phyloP scores from a whole-genome alignment of 2,888 invertebrate species.

The Microchrysa polita region DNA sequence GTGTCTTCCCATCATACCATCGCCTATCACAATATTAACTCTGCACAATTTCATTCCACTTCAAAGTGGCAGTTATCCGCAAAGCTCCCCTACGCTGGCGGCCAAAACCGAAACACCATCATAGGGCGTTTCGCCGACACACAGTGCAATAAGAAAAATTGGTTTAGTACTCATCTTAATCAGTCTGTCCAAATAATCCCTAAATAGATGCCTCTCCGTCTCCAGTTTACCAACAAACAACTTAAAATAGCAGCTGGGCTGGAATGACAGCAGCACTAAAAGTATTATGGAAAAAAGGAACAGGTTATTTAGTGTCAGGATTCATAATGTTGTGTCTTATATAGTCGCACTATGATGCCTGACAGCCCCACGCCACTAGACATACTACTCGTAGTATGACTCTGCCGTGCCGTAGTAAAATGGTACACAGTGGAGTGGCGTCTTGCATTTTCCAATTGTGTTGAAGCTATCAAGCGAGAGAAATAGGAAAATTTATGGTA shows the following conservation, averaged over 20 bases:
- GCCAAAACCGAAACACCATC: constrained; percentile 12
- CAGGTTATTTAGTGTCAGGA: constrained; percentile 34
- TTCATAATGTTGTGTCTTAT: constrained; percentile 18
- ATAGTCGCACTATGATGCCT: constrained; percentile 2
- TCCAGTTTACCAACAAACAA: constrained; percentile 37
- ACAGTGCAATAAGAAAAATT: constrained; percentile 25
- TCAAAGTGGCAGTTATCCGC: not conserved
- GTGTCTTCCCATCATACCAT: too few relatives aligned
- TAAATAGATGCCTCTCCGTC: constrained; percentile 31
- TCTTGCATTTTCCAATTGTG: constrained; percentile 30
- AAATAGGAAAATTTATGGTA: constrained; percentile 26
- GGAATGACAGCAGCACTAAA: constrained; percentile 30
- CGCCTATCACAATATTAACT: too few relatives aligned
- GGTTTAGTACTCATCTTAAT: constrained; percentile 40
- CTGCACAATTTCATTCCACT: too few relatives aligned
- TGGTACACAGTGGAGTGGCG: constrained; percentile 14
- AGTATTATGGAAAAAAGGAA: constrained; percentile 26
- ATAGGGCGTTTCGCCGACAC: constrained; percentile 14
- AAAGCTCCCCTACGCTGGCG: constrained; percentile 11
- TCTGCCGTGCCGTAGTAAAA: not conserved
- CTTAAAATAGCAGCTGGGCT: constrained; percentile 17
- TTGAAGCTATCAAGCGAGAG: constrained; percentile 13
- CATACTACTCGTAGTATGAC: too few relatives aligned
- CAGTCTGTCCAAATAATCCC: constrained; percentile 43
- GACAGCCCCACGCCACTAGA: too few relatives aligned